Evolutionary conservation across 2,113 vertebrate genomes (phyloP).

Genomic region (Nettapus auritus): DNA sequence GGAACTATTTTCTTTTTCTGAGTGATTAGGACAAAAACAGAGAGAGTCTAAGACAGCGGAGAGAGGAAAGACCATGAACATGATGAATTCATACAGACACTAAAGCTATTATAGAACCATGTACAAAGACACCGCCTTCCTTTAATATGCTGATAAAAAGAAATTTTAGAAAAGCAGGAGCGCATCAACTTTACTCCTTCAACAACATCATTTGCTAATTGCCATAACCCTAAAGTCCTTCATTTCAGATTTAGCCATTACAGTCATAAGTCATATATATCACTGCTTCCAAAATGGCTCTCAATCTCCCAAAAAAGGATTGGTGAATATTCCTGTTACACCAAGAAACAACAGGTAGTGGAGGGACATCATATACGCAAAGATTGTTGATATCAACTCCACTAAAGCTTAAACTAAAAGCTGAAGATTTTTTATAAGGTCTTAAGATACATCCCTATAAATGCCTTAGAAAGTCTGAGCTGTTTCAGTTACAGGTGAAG

Average conservation of each 20-base stretch:
- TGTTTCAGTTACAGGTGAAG: neutral
- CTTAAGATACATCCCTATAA: neutral
- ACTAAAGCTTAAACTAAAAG: neutral
- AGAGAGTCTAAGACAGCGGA: neutral
- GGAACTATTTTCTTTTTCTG: neutral
- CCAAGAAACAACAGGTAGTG: neutral
- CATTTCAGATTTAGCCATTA: neutral
- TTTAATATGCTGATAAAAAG: neutral
- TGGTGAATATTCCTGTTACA: neutral
- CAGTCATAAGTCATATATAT: fast-evolving
- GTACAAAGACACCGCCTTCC: neutral
- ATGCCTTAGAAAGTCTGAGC: neutral
- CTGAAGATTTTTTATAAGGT: neutral
- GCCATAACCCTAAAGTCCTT: neutral
- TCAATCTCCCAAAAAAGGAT: neutral
- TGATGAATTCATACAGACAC: neutral
- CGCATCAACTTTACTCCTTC: neutral
- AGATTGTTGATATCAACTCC: neutral
- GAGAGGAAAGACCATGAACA: neutral
- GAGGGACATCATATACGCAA: neutral
- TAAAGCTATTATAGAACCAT: neutral
- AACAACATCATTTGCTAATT: neutral
- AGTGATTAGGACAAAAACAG: neutral
- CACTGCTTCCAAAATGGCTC: neutral
- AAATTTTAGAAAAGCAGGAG: neutral